A percentile compares a stretch with the other conserved stretches of the same genome.
These are phyloP conservation scores for Ethmia dodecea DNA, from an alignment of 2,888 invertebrate species.

Conservation along the genomic window DNA sequence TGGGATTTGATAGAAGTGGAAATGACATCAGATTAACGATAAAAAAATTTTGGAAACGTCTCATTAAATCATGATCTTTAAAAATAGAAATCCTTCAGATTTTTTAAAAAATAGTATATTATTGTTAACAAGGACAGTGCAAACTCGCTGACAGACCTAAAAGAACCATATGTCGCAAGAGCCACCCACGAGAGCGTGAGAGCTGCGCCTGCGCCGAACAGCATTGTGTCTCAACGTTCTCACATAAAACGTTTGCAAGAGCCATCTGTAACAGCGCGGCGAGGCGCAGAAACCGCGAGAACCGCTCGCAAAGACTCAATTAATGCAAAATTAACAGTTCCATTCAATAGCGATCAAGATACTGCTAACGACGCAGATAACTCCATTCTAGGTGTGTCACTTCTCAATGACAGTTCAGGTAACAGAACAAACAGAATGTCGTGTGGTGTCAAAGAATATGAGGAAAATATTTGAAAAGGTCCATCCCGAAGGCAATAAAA, in stretches of 20 bases:
- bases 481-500: too few species aligned
- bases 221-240: constrained; percentile 61
- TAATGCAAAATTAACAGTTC: constrained; percentile 20
- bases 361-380: too few species aligned
- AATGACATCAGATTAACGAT: too few species aligned
- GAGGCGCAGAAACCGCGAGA: constrained; percentile 50
- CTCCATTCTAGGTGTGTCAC: too few species aligned
- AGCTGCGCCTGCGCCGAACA: constrained; percentile 26
- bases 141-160: not conserved
- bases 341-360: constrained; percentile 5
- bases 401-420: too few species aligned
- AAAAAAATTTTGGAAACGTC: too few species aligned
- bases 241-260: constrained; percentile 58
- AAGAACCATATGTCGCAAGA: constrained; percentile 55
- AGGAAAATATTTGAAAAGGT: too few species aligned
- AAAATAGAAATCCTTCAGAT: constrained; percentile 27
- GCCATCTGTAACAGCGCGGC: constrained; percentile 50
- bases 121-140: constrained; percentile 1
- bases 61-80: too few species aligned
- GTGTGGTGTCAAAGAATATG: too few species aligned
- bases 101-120: constrained; percentile 8
- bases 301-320: constrained; percentile 36
- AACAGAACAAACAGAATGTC: too few species aligned
- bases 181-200: constrained; percentile 63
- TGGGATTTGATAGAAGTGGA: too few species aligned